phyloP scores from a whole-genome alignment of 2,888 invertebrate genomes.

The Drosophila sordidula region DNA sequence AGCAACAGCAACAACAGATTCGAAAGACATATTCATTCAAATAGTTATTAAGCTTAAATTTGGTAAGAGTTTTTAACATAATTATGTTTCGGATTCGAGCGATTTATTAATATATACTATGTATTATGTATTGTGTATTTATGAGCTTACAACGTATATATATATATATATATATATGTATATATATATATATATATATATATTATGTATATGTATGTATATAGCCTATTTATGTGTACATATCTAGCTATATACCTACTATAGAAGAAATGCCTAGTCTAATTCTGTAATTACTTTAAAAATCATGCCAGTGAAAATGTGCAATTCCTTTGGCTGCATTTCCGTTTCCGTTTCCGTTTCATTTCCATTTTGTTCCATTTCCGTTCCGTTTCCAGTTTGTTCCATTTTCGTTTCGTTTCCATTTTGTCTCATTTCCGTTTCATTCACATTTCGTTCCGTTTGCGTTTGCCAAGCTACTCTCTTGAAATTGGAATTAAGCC shows the following conservation, averaged over 20 bases:
- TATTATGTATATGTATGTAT: constrained; percentile 52
- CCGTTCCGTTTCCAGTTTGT: neutral
- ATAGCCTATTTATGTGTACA: constrained; percentile 48
- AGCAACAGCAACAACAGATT: constrained; percentile 27
- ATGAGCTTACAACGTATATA: constrained; percentile 67
- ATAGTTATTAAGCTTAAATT: constrained; percentile 51
- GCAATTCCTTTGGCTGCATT: constrained; percentile 18
- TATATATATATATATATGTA: constrained; percentile 41
- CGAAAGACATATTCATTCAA: constrained; percentile 76
- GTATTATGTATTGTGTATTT: constrained; percentile 72
- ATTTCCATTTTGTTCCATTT: neutral
- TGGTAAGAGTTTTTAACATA: constrained; percentile 55
- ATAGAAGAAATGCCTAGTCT: constrained; percentile 36
- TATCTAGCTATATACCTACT: constrained; percentile 60
- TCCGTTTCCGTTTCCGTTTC: constrained; percentile 34
- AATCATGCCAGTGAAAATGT: constrained; percentile 26
- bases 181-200: constrained; percentile 12
- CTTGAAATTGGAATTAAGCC: neutral
- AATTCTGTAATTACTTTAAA: constrained; percentile 22
- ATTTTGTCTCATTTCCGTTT: constrained; percentile 6
- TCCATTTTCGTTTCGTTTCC: constrained; percentile 8
- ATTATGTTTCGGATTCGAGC: constrained; percentile 44
- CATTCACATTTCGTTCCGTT: neutral
- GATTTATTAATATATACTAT: constrained; percentile 46
- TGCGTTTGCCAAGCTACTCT: constrained; percentile 1